Conservation (phyloP, 2,888 invertebrate genomes). For the Hedya salicella region DNA sequence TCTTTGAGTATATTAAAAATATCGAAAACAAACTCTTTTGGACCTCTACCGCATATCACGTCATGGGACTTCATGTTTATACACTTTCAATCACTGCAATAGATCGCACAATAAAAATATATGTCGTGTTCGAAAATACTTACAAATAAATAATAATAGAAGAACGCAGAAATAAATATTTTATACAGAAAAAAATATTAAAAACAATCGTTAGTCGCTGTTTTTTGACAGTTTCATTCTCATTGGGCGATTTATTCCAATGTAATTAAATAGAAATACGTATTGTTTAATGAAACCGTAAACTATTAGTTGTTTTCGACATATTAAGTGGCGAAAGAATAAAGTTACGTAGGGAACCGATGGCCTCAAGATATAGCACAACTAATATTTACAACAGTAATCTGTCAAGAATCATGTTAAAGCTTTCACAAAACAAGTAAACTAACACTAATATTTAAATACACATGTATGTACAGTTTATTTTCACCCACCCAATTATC, state of each 20-base stretch:
- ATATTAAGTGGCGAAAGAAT: neutral
- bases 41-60: slow-evolving; percentile 2
- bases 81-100: neutral
- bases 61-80: neutral
- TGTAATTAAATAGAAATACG: slow-evolving; percentile 1
- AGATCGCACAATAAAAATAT: neutral
- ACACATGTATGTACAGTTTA: slow-evolving; percentile 57
- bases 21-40: neutral
- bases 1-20: no score
- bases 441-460: slow-evolving; percentile 53
- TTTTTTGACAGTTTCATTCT: neutral
- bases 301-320: slow-evolving; percentile 22
- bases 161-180: no score
- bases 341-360: slow-evolving; percentile 39
- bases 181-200: no score
- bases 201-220: neutral
- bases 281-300: neutral
- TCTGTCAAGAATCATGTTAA: slow-evolving; percentile 68
- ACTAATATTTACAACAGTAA: slow-evolving; percentile 75
- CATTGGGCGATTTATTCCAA: neutral
- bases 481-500: slow-evolving; percentile 59
- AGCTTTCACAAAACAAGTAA: slow-evolving; percentile 62
- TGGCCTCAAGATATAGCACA: slow-evolving; percentile 77
- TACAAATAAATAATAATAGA: neutral
- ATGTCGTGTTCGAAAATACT: neutral